Base-by-base conservation (phyloP, 2,797 vertebrate species). In the Sebastes nivosus region DNA sequence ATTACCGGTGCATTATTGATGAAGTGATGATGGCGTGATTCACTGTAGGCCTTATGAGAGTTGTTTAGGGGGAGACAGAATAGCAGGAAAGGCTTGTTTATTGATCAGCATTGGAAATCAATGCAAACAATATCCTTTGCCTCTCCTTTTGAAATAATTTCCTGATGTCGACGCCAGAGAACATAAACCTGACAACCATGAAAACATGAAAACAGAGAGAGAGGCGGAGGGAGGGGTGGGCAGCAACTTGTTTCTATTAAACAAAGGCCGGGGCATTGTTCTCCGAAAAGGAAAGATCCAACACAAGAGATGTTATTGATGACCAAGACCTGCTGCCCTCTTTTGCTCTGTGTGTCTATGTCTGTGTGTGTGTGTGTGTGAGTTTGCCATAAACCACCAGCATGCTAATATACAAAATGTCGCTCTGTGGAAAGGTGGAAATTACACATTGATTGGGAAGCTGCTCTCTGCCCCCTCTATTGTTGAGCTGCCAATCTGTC, bases 401-500 rank as follows among this genome's bases (percentile, higher is more conserved):
- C 63, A 63, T 68, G 61, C 76, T 63, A 54, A 85, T 65, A 65
- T 20, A 55, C 50, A 76, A 75, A 36, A 65, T 80, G 61, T 30
- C 52, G 36, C 30, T 30, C 27, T 54, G 24, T 14, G 73, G 71
- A 75, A 83, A 82, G 80, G 66, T 82, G 79, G 79, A 79, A 82
- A 72, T 80, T 42, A 16, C 59, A 24, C 84, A 77, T 78, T 77
- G 84, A 88, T 89, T 85, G 86, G 55, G 87, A 85, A 63, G 24
- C 58, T 74, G 71, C 82, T 75, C 86, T 82, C 67, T 80, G 78
- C 57, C 66, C 67, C 25, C 29, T 74, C 79, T 58, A 79, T 88
- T 91, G 86, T 88, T 73, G 22, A 81, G 73, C 83, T 88, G 87
- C 78, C 87, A 87, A 66, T 86, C 68, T 72, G 69, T 70, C 72